These are phyloP conservation scores for Belonocnema kinseyi DNA, from an alignment of 1,140 invertebrate species.

Conservation along the genomic window DNA sequence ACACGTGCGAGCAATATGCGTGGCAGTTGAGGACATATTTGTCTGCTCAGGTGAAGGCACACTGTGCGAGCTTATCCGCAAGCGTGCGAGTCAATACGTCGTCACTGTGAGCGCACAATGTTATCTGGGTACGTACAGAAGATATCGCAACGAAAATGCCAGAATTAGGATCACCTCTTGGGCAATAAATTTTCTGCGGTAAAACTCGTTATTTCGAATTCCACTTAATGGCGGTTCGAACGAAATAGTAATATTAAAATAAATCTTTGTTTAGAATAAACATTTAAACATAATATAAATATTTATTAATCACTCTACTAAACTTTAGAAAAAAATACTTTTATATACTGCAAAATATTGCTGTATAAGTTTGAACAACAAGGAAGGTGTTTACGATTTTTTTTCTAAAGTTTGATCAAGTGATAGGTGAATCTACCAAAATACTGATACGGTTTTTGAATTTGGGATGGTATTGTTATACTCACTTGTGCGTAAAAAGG, in stretches of 20 bases:
- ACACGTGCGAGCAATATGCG: too few species aligned
- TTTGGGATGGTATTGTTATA: not conserved
- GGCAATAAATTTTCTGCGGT: not conserved
- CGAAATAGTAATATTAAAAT: not conserved
- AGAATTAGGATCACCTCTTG: not conserved
- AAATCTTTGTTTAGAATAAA: too few species aligned
- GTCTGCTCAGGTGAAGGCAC: too few species aligned
- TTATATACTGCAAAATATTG: too few species aligned
- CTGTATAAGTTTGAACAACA: too few species aligned
- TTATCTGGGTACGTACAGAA: not conserved
- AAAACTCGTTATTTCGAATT: not conserved
- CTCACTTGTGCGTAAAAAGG: not conserved
- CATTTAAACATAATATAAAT: not conserved
- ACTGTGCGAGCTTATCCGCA: too few species aligned
- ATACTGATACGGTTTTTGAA: not conserved
- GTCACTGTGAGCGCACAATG: too few species aligned
- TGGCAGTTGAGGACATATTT: too few species aligned
- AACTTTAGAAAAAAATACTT: not conserved
- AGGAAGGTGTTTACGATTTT: too few species aligned
- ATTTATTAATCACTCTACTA: not conserved
- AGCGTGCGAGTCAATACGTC: too few species aligned
- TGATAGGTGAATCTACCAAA: not conserved
- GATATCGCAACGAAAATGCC: conserved; percentile 3
- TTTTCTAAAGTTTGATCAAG: not conserved
- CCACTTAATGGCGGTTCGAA: not conserved